Percentiles rank a stretch among this genome's conserved stretches.
These are phyloP conservation scores for Ceratosolen fusciceps DNA, from an alignment of 1,140 invertebrate species.

Conservation along the genomic window DNA sequence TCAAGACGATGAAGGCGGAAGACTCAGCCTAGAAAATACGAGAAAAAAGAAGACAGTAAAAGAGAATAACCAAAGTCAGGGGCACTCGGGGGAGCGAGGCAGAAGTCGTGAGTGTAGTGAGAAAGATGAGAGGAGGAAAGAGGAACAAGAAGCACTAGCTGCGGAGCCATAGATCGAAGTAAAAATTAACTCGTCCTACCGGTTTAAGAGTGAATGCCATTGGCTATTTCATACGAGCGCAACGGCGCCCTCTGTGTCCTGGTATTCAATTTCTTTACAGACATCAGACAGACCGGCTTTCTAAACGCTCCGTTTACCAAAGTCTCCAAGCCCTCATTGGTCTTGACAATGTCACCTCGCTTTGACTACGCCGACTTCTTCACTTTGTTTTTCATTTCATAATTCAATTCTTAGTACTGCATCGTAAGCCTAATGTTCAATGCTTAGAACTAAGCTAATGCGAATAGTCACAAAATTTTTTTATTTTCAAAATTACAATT, in stretches of 20 bases:
- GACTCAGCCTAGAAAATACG: not conserved
- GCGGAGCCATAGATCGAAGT: not conserved
- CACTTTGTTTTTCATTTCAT: not conserved
- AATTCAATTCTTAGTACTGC: not conserved
- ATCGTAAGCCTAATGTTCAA: not conserved
- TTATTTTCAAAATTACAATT: too few relatives aligned
- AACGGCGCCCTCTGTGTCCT: not conserved
- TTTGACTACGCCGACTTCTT: not conserved
- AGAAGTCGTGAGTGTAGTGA: not conserved
- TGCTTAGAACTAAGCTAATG: too few relatives aligned
- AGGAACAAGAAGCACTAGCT: not conserved
- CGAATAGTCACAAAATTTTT: too few relatives aligned
- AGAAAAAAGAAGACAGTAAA: not conserved
- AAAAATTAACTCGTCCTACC: slow-evolving; percentile 31
- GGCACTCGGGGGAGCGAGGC: not conserved
- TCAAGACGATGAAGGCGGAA: too few relatives aligned
- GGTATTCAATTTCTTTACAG: slow-evolving; percentile 33
- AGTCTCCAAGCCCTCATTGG: not conserved
- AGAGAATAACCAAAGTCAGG: slow-evolving; percentile 1
- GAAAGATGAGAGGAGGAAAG: not conserved
- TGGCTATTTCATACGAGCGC: not conserved
- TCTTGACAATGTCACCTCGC: not conserved
- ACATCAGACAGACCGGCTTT: not conserved
- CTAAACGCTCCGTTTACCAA: not conserved
- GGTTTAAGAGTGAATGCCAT: slow-evolving; percentile 35